Percentiles rank a stretch among this genome's conserved stretches.
phyloP scores from a whole-genome alignment of 2,888 invertebrate species.

The Tetranychus truncatus region DNA sequence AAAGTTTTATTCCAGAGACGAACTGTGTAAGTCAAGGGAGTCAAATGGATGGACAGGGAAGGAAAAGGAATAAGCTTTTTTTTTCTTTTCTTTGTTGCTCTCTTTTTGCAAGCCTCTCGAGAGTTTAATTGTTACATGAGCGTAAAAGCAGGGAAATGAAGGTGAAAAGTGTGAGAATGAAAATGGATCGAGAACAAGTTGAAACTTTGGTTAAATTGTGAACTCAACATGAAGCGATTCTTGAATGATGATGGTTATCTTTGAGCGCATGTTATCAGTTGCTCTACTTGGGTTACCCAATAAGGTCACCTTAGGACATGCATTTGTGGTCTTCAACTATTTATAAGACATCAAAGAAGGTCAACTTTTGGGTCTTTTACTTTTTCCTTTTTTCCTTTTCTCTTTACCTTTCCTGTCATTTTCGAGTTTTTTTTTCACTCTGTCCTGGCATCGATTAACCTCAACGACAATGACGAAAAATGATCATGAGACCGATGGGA shows the following conservation, averaged over 20 bases:
- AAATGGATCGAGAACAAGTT: not conserved
- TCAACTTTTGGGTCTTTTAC: too few species aligned
- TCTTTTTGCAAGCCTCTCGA: not conserved
- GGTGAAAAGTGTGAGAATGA: not conserved
- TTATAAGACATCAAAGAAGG: not conserved
- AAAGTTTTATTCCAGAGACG: too few species aligned
- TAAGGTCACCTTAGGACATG: not conserved
- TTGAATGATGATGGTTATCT: not conserved
- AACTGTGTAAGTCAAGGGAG: too few species aligned
- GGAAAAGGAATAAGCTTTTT: not conserved
- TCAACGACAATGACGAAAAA: slow-evolving; percentile 1
- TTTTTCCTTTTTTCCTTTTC: too few species aligned
- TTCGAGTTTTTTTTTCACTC: not conserved
- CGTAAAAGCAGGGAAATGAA: too few species aligned
- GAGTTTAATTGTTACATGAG: too few species aligned
- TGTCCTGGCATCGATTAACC: not conserved
- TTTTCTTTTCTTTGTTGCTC: not conserved
- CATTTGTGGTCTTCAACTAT: not conserved
- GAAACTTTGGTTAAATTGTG: not conserved
- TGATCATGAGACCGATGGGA: not conserved
- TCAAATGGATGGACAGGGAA: not conserved
- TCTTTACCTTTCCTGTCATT: too few species aligned
- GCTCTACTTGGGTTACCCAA: not conserved
- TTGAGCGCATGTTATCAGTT: not conserved
- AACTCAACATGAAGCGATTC: not conserved